A percentile compares a stretch with the other conserved stretches of the same genome.
These are phyloP conservation scores for Idaea straminata DNA, from an alignment of 2,888 invertebrate genomes.

Conservation along the genomic window DNA sequence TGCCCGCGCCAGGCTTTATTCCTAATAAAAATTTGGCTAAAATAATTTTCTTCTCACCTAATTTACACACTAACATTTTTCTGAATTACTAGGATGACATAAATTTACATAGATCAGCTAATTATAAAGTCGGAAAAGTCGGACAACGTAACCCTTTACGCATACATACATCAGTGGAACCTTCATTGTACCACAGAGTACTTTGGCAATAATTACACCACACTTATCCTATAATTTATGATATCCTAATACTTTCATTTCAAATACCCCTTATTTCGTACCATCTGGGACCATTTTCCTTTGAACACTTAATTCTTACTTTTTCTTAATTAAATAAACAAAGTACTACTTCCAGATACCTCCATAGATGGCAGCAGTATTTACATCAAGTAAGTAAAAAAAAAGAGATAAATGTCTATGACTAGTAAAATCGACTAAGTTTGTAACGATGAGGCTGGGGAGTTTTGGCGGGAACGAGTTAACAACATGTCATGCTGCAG, in stretches of 20 bases:
- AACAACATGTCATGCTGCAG: too few species aligned
- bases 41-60: slow-evolving; percentile 18
- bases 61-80: slow-evolving; percentile 15
- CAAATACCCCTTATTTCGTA: background rate
- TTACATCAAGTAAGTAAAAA: too few species aligned
- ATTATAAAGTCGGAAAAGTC: too few species aligned
- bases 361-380: too few species aligned
- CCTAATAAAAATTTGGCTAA: slow-evolving; percentile 47
- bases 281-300: background rate
- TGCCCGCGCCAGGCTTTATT: background rate
- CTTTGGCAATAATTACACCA: slow-evolving; percentile 14
- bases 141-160: too few species aligned
- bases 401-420: too few species aligned
- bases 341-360: too few species aligned
- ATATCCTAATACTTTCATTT: background rate
- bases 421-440: too few species aligned
- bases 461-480: too few species aligned
- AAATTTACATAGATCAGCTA: slow-evolving; percentile 1
- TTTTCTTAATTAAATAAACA: too few species aligned
- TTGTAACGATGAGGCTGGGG: too few species aligned
- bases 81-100: slow-evolving; percentile 22
- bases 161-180: slow-evolving; percentile 5
- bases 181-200: slow-evolving; percentile 17
- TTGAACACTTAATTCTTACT: background rate
- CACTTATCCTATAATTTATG: too few species aligned